These are phyloP conservation scores for Smutsia gigantea DNA, from an alignment of 2,797 vertebrate species.

Conservation along the genomic window DNA sequence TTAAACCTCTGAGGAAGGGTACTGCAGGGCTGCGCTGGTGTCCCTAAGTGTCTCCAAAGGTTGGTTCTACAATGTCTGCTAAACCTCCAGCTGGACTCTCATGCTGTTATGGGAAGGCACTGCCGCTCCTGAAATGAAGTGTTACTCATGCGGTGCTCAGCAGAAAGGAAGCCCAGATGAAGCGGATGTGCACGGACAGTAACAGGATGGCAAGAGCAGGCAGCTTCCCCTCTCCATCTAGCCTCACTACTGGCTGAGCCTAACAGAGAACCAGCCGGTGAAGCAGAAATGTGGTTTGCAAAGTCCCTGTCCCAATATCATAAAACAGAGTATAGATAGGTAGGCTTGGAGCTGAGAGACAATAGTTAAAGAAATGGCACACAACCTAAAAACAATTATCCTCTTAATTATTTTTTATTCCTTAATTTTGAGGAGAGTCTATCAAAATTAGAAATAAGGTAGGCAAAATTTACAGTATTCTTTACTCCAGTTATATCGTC, in stretches of 20 bases:
- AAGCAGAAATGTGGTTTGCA: background rate
- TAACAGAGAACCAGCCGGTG: background rate
- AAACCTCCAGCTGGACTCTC: background rate
- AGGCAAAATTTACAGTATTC: background rate
- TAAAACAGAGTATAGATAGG: background rate
- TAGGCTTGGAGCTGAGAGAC: background rate
- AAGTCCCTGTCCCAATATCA: background rate
- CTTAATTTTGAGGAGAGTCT: constrained; percentile 44
- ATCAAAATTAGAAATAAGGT: background rate
- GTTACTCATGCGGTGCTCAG: too few species aligned
- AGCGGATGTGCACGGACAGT: rapidly evolving
- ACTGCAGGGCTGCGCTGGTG: background rate
- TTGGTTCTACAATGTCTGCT: background rate
- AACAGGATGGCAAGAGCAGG: background rate
- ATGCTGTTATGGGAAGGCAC: background rate
- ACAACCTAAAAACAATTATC: background rate
- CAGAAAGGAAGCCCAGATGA: background rate
- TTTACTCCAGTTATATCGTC: background rate
- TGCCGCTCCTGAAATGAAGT: background rate
- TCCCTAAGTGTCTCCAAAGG: background rate
- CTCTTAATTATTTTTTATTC: background rate
- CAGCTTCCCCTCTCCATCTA: background rate
- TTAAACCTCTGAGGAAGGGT: background rate
- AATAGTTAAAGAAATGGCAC: background rate
- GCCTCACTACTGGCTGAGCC: background rate